Evolutionary conservation across 2,113 vertebrate genomes (phyloP).

Genomic region (Tachysurus fulvidraco): DNA sequence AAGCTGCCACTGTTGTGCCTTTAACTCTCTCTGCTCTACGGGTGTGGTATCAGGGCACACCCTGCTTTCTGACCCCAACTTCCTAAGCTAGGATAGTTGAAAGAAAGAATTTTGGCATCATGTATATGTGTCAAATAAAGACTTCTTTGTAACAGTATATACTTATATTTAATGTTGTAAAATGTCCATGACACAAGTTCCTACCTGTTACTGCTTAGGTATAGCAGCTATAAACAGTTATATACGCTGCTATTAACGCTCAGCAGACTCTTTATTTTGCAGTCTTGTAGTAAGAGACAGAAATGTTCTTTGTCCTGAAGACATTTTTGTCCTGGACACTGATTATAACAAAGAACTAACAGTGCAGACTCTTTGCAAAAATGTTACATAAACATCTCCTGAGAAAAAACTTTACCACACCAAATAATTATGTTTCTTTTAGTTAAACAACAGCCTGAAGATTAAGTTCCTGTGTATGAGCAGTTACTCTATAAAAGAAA

Average conservation of each 20-base stretch:
- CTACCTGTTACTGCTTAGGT: not conserved
- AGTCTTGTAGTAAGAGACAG: not conserved
- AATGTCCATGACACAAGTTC: not conserved
- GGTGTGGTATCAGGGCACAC: too few species aligned
- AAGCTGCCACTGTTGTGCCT: too few species aligned
- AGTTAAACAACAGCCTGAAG: not conserved
- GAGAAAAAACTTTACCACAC: not conserved
- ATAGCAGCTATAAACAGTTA: not conserved
- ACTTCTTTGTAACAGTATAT: not conserved
- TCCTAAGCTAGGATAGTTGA: too few species aligned
- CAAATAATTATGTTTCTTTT: not conserved
- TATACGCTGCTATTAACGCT: not conserved
- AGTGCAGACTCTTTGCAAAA: not conserved
- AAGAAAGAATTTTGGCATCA: too few species aligned
- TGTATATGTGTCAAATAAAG: too few species aligned
- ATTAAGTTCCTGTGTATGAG: not conserved
- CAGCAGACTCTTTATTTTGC: not conserved
- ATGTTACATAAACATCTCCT: not conserved
- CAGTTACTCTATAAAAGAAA: not conserved
- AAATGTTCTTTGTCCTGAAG: not conserved
- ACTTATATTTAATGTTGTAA: not conserved
- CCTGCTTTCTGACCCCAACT: too few species aligned
- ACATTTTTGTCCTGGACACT: not conserved
- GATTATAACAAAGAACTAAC: not conserved
- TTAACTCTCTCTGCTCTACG: too few species aligned